Evolutionary conservation across 2,888 invertebrate species (phyloP), one percentile per base, ranked within the genome.

Genomic region (Coelinius sp.): DNA sequence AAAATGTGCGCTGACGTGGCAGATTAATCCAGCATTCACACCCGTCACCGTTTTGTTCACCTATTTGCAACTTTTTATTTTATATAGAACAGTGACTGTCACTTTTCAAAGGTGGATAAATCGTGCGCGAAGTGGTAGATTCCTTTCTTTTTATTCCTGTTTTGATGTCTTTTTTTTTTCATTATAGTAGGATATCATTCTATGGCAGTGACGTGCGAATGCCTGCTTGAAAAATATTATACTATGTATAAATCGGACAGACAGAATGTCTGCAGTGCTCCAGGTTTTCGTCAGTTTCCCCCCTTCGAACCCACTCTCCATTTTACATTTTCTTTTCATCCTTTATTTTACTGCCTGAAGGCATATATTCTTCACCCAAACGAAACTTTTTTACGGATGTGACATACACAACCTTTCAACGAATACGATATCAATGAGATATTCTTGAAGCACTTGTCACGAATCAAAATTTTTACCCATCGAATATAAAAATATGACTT

Each of bases 1-100:
- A 75, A 73, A 78, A 75, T 77, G 66, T 73, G 73, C 73, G 72
- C 56, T 72, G 68, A 64, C 41, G 53, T 46, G 64, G 46, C 56
- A 72, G 73, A 78, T 78, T 75, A 76, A 76, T 74, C 62, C 67
- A 22, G 4, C 35, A 27, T 62, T 53, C 22, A 53, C 38, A 14
- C 38, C 62, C 24, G 38, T 22, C 49, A 63, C 52, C 38, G 31
- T 65, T 73, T 68, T 73, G 68, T 73, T 63, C 64, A 67, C 71
- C 31, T 20, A 59, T 68, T 71, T 71, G 24, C 59, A 52, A 62
- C 17, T 17, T 17, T 59, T 59, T 59, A 20, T 59, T 22, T 59
- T 31, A 20, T 49, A 49, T 59, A 35, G 17, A 35, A 17, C 59
- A 59, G 59, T 35, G 31, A 59, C 46, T 71, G 70, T 74, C 73